Evolutionary conservation across 2,888 invertebrate species (phyloP).

Genomic region (Peribatodes rhomboidaria): DNA sequence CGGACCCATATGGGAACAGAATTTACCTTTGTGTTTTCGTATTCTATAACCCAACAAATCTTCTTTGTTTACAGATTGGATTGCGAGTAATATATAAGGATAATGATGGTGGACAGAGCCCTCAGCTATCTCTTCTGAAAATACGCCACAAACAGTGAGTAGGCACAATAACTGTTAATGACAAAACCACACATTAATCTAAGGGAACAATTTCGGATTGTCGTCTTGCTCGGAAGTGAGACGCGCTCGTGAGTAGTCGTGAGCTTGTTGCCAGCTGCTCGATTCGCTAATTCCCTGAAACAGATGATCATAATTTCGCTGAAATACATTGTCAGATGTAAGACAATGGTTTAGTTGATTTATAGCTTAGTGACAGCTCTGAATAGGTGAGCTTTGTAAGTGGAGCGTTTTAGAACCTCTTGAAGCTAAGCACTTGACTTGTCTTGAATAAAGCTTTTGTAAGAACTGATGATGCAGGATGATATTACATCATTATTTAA

Average conservation of each 20-base stretch:
- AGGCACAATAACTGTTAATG: conserved; percentile 38
- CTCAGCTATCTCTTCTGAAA: conserved; percentile 63
- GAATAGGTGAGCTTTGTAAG: not conserved
- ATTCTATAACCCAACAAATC: conserved; percentile 25
- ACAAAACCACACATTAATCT: conserved; percentile 26
- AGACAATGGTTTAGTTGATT: conserved; percentile 43
- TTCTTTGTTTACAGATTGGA: conserved; percentile 66
- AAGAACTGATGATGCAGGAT: not conserved
- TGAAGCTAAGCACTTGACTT: conserved; percentile 23
- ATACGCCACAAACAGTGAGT: conserved; percentile 64
- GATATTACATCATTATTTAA: not conserved
- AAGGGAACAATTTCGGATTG: conserved; percentile 18
- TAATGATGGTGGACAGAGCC: conserved; percentile 69
- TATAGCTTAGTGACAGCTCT: conserved; percentile 42
- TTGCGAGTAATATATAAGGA: conserved; percentile 63
- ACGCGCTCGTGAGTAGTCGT: conserved; percentile 9
- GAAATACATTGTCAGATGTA: conserved; percentile 15
- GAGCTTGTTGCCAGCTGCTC: conserved; percentile 13
- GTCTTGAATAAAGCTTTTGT: not conserved
- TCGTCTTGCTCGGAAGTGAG: conserved; percentile 16
- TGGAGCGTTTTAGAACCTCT: not conserved
- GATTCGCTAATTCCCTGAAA: conserved; percentile 15
- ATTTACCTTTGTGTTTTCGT: conserved; percentile 33
- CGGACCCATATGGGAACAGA: conserved; percentile 9
- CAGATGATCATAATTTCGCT: conserved; percentile 20